Evolutionary conservation across 2,113 vertebrate species (phyloP).

Genomic region (Solenodon paradoxus): DNA sequence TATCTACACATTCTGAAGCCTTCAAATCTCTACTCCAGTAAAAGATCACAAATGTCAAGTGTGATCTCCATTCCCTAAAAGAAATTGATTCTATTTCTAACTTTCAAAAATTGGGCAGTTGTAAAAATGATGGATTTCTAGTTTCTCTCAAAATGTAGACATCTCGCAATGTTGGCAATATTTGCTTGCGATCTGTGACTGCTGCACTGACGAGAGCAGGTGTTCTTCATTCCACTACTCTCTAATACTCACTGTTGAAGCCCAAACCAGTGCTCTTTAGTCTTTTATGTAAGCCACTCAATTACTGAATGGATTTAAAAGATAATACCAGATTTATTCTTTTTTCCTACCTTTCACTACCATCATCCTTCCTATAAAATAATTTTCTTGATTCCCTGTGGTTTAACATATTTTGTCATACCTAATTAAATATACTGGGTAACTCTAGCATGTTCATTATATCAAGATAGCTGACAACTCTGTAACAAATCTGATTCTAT

Average conservation of each 20-base stretch:
- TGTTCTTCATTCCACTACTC: background rate
- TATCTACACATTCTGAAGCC: background rate
- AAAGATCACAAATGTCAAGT: background rate
- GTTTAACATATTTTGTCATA: background rate
- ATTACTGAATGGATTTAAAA: background rate
- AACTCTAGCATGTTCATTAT: background rate
- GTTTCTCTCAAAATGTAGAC: background rate
- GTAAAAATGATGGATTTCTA: background rate
- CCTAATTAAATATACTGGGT: background rate
- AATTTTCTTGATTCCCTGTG: background rate
- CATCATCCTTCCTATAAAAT: background rate
- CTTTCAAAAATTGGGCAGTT: background rate
- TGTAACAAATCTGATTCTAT: background rate
- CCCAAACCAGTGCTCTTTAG: background rate
- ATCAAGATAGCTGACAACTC: background rate
- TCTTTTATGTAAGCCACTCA: background rate
- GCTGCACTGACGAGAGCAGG: rapidly evolving
- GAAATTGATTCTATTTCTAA: background rate
- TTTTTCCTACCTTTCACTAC: background rate
- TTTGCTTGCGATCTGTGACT: background rate
- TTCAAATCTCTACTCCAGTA: background rate
- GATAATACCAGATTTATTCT: background rate
- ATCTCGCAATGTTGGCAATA: background rate
- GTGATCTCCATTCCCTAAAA: background rate
- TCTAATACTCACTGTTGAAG: background rate